These are phyloP conservation scores for Xanthia togata DNA, from an alignment of 2,888 invertebrate species.

Conservation along the genomic window DNA sequence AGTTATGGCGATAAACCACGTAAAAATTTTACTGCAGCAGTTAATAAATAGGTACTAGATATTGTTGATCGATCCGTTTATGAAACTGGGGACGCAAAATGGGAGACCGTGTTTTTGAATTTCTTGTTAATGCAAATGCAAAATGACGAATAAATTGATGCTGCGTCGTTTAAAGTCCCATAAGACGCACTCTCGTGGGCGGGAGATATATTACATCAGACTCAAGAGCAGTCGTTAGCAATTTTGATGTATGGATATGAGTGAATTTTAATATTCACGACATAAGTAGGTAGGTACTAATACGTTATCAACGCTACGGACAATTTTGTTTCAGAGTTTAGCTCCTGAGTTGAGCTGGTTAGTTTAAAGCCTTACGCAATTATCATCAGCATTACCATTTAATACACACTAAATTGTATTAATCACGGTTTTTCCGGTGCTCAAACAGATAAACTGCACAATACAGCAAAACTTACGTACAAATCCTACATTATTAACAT, in stretches of 20 bases:
- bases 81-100: constrained; percentile 13
- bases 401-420: background rate
- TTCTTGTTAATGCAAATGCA: constrained; percentile 40
- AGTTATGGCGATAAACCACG: constrained; percentile 49
- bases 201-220: constrained; percentile 52
- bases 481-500: constrained; percentile 61
- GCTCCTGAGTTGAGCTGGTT: background rate
- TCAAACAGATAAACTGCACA: constrained; percentile 38
- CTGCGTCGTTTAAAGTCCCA: constrained; percentile 45
- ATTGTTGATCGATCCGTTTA: constrained; percentile 33
- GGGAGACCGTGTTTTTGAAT: constrained; percentile 17
- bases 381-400: background rate
- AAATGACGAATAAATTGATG: constrained; percentile 47
- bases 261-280: constrained; percentile 22
- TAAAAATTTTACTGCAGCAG: constrained; percentile 49
- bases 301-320: background rate
- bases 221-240: constrained; percentile 55
- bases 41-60: constrained; percentile 46
- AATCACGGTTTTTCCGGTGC: constrained; percentile 19
- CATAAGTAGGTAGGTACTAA: background rate
- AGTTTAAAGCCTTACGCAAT: background rate
- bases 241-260: constrained; percentile 40
- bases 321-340: background rate
- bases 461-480: constrained; percentile 43
- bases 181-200: constrained; percentile 56